A percentile compares a stretch with the other conserved stretches of the same genome.
Conservation (phyloP, 2,888 invertebrate genomes). For the Pristionchus exspectatus region DNA sequence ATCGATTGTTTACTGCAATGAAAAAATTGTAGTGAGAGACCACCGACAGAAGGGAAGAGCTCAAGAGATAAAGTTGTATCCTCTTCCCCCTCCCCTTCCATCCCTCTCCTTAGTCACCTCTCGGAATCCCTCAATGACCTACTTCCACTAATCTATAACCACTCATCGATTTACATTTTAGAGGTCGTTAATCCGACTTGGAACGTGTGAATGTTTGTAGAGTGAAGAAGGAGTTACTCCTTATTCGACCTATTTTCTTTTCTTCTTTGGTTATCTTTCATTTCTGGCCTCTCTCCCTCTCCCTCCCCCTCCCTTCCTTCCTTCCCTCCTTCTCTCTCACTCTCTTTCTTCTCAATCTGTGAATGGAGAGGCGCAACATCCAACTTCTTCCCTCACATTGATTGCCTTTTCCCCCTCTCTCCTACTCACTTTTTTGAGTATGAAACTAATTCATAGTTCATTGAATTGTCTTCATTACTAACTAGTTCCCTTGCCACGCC, state of each 20-base stretch:
- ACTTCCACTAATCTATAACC: constrained; percentile 13
- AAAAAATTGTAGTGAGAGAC: constrained; percentile 13
- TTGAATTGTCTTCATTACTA: neutral
- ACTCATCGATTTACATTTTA: neutral
- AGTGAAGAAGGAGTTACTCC: neutral
- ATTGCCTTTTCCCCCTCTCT: neutral
- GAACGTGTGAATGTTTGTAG: constrained; percentile 2
- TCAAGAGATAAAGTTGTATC: constrained; percentile 32
- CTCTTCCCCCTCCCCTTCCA: neutral
- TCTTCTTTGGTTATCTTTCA: too few species aligned
- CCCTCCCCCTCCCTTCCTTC: neutral
- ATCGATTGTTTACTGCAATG: constrained; percentile 43
- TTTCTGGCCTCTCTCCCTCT: neutral
- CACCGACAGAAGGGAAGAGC: neutral
- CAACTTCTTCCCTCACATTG: constrained; percentile 22
- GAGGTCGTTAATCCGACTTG: neutral
- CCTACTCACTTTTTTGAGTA: neutral
- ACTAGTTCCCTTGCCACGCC: neutral
- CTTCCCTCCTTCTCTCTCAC: neutral
- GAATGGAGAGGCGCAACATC: constrained; percentile 1
- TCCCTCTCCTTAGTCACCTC: constrained; percentile 6
- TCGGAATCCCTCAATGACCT: neutral
- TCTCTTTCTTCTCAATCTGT: constrained; percentile 37
- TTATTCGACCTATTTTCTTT: neutral
- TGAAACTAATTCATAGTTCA: neutral